Evolutionary conservation across 2,797 vertebrate species (phyloP).

Genomic region (Falco berigora): DNA sequence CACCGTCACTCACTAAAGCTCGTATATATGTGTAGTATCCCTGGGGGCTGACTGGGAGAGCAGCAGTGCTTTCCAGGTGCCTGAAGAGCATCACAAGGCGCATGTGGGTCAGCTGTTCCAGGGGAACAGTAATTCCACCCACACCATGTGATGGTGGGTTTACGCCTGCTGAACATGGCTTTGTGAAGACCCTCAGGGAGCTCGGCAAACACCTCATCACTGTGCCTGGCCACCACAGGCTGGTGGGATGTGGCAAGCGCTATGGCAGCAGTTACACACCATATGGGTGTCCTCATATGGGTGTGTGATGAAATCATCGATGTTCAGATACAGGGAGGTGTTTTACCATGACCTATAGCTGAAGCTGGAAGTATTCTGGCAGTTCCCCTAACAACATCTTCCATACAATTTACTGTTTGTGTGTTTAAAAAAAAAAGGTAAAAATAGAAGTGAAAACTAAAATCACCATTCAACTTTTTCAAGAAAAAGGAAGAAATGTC

Average conservation of each 20-base stretch:
- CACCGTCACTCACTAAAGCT: not conserved
- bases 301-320: not conserved
- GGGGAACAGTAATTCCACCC: not conserved
- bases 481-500: not conserved
- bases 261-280: not conserved
- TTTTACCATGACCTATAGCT: not conserved
- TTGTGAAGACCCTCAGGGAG: not conserved
- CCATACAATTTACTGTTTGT: not conserved
- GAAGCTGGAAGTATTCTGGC: not conserved
- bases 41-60: not conserved
- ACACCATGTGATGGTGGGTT: accelerated
- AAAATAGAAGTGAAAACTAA: not conserved
- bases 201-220: not conserved
- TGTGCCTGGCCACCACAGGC: not conserved
- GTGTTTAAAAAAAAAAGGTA: not conserved
- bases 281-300: not conserved
- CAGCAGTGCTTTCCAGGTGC: not conserved
- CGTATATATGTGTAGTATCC: accelerated
- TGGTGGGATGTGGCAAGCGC: not conserved
- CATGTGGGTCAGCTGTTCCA: not conserved
- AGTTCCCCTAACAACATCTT: not conserved
- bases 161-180: not conserved
- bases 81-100: not conserved
- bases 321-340: not conserved
- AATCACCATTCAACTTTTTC: not conserved